Percentiles rank a stretch among this genome's conserved stretches.
phyloP scores from a whole-genome alignment of 2,888 invertebrate genomes.

The Clepsis dumicolana region DNA sequence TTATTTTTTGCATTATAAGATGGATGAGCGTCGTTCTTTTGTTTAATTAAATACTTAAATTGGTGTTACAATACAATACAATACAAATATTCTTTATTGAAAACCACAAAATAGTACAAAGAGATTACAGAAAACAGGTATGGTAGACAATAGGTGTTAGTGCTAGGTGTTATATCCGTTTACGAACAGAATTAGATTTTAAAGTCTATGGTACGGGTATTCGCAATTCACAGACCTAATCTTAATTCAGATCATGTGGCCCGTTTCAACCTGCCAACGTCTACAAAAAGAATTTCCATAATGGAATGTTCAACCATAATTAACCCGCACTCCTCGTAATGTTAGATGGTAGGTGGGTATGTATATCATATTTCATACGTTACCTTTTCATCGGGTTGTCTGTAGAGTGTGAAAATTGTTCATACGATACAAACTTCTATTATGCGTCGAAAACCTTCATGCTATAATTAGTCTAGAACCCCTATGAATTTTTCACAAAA shows the following conservation, averaged over 20 bases:
- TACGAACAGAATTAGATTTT: neutral
- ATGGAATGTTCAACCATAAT: neutral
- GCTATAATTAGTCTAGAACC: constrained; percentile 2
- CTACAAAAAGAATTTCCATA: constrained; percentile 1
- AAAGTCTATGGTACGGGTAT: no score
- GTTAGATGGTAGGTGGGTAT: neutral
- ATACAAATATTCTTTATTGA: no score
- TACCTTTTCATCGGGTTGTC: neutral
- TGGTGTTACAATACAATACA: no score
- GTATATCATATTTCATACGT: neutral
- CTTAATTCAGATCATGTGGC: neutral
- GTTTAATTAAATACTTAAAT: no score
- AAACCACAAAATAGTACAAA: no score
- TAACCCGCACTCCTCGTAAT: neutral
- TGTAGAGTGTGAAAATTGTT: neutral
- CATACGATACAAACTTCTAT: neutral
- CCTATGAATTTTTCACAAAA: neutral
- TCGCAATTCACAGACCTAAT: neutral
- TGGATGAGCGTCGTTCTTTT: no score
- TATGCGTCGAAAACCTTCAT: neutral
- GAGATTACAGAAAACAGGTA: no score
- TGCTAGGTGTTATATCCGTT: neutral
- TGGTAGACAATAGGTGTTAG: no score
- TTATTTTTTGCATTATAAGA: no score
- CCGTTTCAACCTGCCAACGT: neutral